Conservation (phyloP, 2,888 invertebrate species). For the Melitaea athalia region DNA sequence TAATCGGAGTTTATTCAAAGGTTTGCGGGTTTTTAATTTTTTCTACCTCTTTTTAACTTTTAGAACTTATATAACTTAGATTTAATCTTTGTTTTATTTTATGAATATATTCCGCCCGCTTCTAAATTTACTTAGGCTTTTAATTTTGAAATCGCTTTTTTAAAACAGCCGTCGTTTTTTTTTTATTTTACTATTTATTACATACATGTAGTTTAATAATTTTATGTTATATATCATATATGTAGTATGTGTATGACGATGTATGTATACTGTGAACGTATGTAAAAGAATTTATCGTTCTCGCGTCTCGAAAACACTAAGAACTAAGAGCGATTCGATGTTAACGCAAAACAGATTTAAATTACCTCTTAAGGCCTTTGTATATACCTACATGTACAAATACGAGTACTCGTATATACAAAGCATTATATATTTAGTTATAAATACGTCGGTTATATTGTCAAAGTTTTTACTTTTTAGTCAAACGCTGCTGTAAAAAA, state of each 20-base stretch:
- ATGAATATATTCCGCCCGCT: too few relatives aligned
- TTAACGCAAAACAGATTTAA: constrained; percentile 32
- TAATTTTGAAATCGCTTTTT: too few relatives aligned
- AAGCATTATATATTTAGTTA: not conserved
- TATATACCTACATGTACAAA: not conserved
- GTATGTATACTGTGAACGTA: constrained; percentile 2
- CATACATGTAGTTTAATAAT: too few relatives aligned
- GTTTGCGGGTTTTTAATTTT: too few relatives aligned
- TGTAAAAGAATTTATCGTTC: constrained; percentile 20
- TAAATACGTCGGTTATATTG: not conserved
- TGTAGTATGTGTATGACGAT: not conserved
- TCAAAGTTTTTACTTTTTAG: not conserved
- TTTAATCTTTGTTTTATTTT: too few relatives aligned
- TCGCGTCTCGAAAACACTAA: constrained; percentile 31
- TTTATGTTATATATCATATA: not conserved
- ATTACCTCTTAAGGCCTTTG: constrained; percentile 17
- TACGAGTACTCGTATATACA: not conserved
- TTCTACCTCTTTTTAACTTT: too few relatives aligned
- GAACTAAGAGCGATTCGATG: constrained; percentile 43
- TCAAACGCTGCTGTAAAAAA: too few relatives aligned
- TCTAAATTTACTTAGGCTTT: too few relatives aligned
- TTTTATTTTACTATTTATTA: too few relatives aligned
- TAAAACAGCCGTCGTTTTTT: too few relatives aligned
- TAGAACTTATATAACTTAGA: too few relatives aligned
- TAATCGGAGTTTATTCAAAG: too few relatives aligned